Evolutionary conservation across 2,797 vertebrate species (phyloP), one percentile per base, ranked within the genome.

Genomic region (Oryzias sinensis): DNA sequence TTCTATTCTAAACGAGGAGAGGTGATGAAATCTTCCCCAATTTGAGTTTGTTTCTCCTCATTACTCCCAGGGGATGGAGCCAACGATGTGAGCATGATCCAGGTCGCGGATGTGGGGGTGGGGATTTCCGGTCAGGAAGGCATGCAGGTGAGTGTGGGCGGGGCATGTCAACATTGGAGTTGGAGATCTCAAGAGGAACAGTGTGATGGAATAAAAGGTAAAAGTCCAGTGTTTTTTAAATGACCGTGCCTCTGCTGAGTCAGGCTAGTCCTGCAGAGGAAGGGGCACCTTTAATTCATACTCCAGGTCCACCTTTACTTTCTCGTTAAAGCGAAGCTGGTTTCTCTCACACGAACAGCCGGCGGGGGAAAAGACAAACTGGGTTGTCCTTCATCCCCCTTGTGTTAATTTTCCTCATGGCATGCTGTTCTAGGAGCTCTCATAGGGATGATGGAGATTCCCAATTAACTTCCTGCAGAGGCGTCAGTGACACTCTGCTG

Each of bases 81-180:
- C 73, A 99, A 99, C 59, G 97, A 99, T 42, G 97, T 99, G 89
- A 98, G 96, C 88, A 99, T 98, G 97, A 98, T 99, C 88, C 97
- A 99, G 87, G 94, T 97, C 22, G 97, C 97, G 5, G 97, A 99
- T 43, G 95, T 99, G 49, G 97, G 97, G 0, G 96, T 99, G 72
- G 97, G 97, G 37, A 98, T 99, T 83, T 98, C 94, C 0, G 97
- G 97, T 79, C 97, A 98, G 86, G 97, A 99, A 77, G 97, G 97
- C 80, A 97, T 99, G 96, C 97, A 99, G 96, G 97, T 97, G 87
- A 93, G 75, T 25, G 24, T 0, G 27, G 20, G 43, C 22, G 48
- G 17, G 1, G 24, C 15, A 9, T 29, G 13, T 33, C 3, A 20
- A 8, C 14, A 6, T 29, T 4, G 16, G n/a, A 48, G 5, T 25